These are phyloP conservation scores for Acanthococcus lagerstroemiae DNA, from an alignment of 2,888 invertebrate genomes.

Conservation along the genomic window DNA sequence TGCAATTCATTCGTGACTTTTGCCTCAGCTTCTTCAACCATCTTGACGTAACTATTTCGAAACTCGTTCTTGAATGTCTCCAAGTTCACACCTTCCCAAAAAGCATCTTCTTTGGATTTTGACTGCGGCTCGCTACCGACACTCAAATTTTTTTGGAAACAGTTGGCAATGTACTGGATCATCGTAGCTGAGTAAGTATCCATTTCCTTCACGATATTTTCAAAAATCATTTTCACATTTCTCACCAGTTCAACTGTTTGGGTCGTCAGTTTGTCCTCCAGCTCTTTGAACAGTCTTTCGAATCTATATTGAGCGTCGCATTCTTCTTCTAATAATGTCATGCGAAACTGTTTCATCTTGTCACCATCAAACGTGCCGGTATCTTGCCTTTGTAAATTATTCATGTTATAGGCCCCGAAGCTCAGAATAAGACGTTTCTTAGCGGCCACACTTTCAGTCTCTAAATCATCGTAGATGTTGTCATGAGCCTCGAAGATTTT, in stretches of 20 bases:
- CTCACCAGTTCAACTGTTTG: background rate
- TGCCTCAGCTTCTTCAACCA: background rate
- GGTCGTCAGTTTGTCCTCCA: background rate
- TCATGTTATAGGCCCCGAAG: background rate
- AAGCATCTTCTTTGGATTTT: background rate
- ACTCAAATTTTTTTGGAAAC: background rate
- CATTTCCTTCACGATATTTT: background rate
- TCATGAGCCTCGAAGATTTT: background rate
- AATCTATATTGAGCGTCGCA: constrained; percentile 8
- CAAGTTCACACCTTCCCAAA: background rate
- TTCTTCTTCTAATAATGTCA: constrained; percentile 15
- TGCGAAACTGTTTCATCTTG: constrained; percentile 9
- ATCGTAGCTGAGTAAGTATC: constrained; percentile 1
- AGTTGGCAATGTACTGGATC: constrained; percentile 1
- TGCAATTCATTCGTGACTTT: background rate
- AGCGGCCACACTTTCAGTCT: background rate
- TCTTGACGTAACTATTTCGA: background rate
- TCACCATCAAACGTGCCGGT: too few relatives aligned
- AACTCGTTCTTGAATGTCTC: background rate
- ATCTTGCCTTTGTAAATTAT: too few relatives aligned
- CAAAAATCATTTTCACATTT: background rate
- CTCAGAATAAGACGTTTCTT: background rate
- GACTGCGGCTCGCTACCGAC: background rate
- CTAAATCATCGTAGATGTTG: background rate
- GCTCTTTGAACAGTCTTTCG: constrained; percentile 10